Percentiles rank a stretch among this genome's conserved stretches.
phyloP scores from a whole-genome alignment of 2,888 invertebrate genomes.

The Arrhopalites spinosus region DNA sequence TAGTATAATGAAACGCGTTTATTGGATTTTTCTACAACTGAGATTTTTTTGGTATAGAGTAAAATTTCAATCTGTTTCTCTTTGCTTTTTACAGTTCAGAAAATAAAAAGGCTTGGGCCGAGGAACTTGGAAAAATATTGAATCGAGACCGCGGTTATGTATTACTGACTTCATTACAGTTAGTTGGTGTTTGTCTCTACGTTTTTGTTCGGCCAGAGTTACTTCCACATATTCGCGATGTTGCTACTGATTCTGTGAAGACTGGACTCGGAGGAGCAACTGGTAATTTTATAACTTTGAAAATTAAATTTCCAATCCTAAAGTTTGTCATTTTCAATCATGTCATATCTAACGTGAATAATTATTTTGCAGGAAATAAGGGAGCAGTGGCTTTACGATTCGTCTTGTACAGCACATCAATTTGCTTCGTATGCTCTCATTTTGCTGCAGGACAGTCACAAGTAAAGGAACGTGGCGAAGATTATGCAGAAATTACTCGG shows the following conservation, averaged over 20 bases:
- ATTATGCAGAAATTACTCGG: conserved; percentile 92
- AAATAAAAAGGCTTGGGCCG: conserved; percentile 93
- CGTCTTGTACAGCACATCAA: conserved; percentile 86
- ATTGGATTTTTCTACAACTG: too few relatives aligned
- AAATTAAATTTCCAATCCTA: neutral
- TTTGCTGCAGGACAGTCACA: conserved; percentile 99
- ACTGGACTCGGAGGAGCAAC: conserved; percentile 98
- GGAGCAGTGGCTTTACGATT: conserved; percentile 93
- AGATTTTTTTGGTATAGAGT: too few relatives aligned
- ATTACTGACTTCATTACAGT: conserved; percentile 87
- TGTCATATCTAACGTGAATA: neutral
- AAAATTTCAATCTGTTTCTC: too few relatives aligned
- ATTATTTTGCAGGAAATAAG: conserved; percentile 74
- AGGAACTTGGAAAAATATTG: conserved; percentile 89
- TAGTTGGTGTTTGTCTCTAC: conserved; percentile 97
- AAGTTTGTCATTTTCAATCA: neutral
- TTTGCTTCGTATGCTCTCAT: conserved; percentile 98
- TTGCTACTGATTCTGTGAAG: conserved; percentile 94
- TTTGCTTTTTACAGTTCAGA: conserved; percentile 68
- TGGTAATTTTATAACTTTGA: conserved; percentile 59
- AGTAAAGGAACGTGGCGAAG: conserved; percentile 90
- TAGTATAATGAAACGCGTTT: neutral
- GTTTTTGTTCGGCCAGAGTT: conserved; percentile 89
- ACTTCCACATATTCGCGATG: conserved; percentile 86
- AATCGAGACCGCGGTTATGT: conserved; percentile 87